phyloP scores from a whole-genome alignment of 2,888 invertebrate genomes.

The Chouioia cunea region DNA sequence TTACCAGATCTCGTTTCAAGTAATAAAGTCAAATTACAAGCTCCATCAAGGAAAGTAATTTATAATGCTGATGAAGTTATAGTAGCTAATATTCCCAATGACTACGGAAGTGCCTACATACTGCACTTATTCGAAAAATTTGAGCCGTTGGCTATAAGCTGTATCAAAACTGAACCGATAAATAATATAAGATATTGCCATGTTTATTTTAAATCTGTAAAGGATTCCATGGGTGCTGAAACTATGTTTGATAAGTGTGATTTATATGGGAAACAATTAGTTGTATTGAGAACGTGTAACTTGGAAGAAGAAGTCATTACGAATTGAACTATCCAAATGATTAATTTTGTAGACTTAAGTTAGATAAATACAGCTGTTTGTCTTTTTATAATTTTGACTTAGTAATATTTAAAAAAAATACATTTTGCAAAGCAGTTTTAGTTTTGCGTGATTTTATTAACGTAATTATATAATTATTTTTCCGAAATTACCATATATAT shows the following conservation, averaged over 20 bases:
- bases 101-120: constrained; percentile 54
- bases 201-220: constrained; percentile 55
- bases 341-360: background rate
- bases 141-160: constrained; percentile 55
- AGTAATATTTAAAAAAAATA: too few relatives aligned
- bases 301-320: constrained; percentile 45
- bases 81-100: constrained; percentile 57
- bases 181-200: constrained; percentile 55
- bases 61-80: constrained; percentile 54
- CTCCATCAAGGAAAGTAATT: constrained; percentile 23
- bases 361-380: too few relatives aligned
- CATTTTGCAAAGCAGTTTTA: too few relatives aligned
- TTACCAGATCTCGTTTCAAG: constrained; percentile 31
- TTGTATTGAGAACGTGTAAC: constrained; percentile 52
- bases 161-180: constrained; percentile 47
- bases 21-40: background rate
- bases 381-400: too few relatives aligned
- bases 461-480: too few relatives aligned
- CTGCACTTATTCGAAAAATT: constrained; percentile 58
- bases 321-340: background rate
- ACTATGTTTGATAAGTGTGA: constrained; percentile 53
- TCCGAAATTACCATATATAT: too few relatives aligned
- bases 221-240: constrained; percentile 52
- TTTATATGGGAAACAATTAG: constrained; percentile 53
- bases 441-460: too few relatives aligned